Evolutionary conservation across 2,113 vertebrate species (phyloP), one percentile per base, ranked within the genome.

Genomic region (Rana temporaria): DNA sequence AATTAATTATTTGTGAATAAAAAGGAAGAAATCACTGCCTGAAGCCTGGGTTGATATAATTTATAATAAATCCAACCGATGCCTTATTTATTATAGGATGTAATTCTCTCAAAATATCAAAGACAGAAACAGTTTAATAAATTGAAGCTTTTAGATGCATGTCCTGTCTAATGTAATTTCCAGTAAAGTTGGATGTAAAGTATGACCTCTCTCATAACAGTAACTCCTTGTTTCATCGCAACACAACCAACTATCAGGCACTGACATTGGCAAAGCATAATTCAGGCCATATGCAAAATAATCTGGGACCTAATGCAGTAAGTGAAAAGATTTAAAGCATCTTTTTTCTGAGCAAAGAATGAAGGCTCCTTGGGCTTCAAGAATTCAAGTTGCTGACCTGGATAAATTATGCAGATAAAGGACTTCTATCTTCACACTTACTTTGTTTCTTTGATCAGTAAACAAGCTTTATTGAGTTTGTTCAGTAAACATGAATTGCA

Each of bases 101-200:
- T 26, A 68, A 68, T 34, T 48, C 32, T 68, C 57, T 55, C 30
- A 59, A 57, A 38, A 56, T 20, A 67, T 79, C 52, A 22, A 16
- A 57, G 64, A n/a, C 64, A 67, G 64, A 48, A 67, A 22, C 52
- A 56, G 63, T 52, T 32, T 65, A 67, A 79, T 55, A 30, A 66
- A 79, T 57, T 68, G 57, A 79, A 55, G 48, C 76, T 56, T 63
- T 56, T 67, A 68, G 76, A 34, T 56, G 62, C 63, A 56, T 79
- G 76, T 34, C 64, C 63, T 20, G 19, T 53, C 52, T 79, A 4
- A 79, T 38, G 57, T 63, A 19, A 53, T 79, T 56, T 18, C 3
- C 64, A 56, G 76, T 57, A 79, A 67, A 38, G 24, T 5, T n/a
- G n/a, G 17, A 56, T 30, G 20, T 56, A n/a, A 79, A 68, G 53